phyloP scores from a whole-genome alignment of 2,113 vertebrate species.

The Psophia crepitans region DNA sequence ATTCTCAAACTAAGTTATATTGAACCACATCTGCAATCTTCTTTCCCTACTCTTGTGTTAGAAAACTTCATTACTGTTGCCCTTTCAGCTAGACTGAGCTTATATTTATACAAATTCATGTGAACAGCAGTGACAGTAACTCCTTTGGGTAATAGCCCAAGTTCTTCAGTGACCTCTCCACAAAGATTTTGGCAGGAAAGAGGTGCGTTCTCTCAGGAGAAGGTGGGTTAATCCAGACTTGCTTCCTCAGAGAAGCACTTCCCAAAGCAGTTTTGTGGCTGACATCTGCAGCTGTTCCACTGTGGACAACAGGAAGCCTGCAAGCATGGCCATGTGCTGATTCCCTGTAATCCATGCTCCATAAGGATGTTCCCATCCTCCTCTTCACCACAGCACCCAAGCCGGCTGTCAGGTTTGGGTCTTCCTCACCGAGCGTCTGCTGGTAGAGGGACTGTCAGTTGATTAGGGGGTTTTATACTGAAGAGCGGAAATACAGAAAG shows the following conservation, averaged over 20 bases:
- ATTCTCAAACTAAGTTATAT: accelerated
- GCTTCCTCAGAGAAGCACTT: not conserved
- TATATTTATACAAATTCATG: not conserved
- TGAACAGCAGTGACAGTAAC: not conserved
- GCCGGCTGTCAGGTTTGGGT: too few relatives aligned
- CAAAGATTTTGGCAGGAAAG: not conserved
- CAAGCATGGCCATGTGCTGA: accelerated
- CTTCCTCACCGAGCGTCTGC: not conserved
- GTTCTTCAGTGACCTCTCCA: not conserved
- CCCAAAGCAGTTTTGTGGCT: not conserved
- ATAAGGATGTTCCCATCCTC: not conserved
- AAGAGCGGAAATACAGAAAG: not conserved
- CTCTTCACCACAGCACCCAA: accelerated
- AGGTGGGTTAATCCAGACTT: not conserved
- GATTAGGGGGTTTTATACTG: not conserved
- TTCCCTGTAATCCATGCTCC: not conserved
- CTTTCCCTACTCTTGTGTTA: not conserved
- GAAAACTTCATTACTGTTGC: not conserved
- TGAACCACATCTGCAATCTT: not conserved
- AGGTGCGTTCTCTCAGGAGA: accelerated
- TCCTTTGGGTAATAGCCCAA: accelerated
- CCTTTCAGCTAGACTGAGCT: not conserved
- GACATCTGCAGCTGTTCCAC: not conserved
- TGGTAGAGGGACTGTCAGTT: not conserved
- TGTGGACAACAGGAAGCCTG: accelerated